Evolutionary conservation across 2,113 vertebrate genomes (phyloP).

Genomic region (Callaeas wilsoni): DNA sequence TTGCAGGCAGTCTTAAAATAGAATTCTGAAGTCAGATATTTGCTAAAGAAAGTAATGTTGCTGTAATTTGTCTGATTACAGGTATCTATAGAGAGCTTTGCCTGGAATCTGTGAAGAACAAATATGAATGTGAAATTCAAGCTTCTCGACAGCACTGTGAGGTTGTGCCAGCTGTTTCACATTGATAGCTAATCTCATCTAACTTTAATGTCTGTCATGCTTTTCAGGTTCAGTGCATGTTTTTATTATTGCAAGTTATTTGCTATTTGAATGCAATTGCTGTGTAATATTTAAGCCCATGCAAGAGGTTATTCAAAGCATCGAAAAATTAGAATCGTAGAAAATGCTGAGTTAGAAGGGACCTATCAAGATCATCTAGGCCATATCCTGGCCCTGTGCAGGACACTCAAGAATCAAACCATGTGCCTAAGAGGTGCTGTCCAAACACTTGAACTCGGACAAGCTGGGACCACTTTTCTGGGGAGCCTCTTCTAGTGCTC

Average conservation of each 20-base stretch:
- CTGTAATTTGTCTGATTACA: constrained; percentile 71
- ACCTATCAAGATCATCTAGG: neutral
- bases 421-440: neutral
- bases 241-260: neutral
- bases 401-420: neutral
- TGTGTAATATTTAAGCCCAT: neutral
- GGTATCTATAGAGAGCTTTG: constrained; percentile 95
- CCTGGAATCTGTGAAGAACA: constrained; percentile 96
- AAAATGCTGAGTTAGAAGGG: neutral
- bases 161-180: constrained; percentile 73
- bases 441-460: neutral
- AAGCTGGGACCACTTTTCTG: neutral
- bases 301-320: neutral
- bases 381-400: neutral
- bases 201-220: neutral
- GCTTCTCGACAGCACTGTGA: constrained; percentile 96
- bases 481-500: neutral
- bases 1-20: neutral
- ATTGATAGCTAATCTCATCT: constrained; percentile 21
- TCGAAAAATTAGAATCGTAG: neutral
- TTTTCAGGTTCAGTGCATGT: neutral
- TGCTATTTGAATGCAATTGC: neutral
- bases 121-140: constrained; percentile 97
- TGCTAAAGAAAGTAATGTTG: neutral
- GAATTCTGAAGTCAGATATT: neutral